A percentile compares a stretch with the other conserved stretches of the same genome.
Conservation (phyloP, 1,140 invertebrate genomes). For the Drosophila fuyamai region DNA sequence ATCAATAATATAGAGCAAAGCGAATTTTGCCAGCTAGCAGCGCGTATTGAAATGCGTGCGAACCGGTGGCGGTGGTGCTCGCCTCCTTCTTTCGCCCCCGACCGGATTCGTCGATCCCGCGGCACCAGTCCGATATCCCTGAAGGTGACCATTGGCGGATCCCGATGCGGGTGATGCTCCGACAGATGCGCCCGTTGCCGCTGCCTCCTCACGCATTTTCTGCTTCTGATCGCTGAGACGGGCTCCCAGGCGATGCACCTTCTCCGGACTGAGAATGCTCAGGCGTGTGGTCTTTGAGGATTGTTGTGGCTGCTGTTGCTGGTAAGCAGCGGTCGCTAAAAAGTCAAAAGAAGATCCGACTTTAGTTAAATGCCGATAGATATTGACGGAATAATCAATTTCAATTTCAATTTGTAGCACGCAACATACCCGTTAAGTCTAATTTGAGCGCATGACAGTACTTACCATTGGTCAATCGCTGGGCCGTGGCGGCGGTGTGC, state of each 20-base stretch:
- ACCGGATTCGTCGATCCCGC: background rate
- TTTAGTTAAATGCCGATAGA: background rate
- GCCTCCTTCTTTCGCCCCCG: constrained; percentile 43
- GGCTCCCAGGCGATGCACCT: constrained; percentile 77
- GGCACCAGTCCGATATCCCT: constrained; percentile 1
- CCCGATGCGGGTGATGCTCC: constrained; percentile 1
- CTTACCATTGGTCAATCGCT: constrained; percentile 53
- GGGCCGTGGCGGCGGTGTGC: constrained; percentile 71
- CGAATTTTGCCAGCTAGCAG: constrained; percentile 36
- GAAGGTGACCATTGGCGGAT: background rate
- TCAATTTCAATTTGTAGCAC: too few relatives aligned
- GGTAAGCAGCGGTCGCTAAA: constrained; percentile 33
- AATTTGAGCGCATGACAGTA: background rate
- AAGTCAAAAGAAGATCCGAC: too few relatives aligned
- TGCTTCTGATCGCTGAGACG: constrained; percentile 77
- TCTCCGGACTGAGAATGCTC: constrained; percentile 80
- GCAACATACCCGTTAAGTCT: background rate
- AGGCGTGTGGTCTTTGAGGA: constrained; percentile 56
- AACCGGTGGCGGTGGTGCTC: constrained; percentile 59
- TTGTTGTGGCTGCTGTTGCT: constrained; percentile 29
- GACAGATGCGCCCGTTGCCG: constrained; percentile 8
- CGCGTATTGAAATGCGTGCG: constrained; percentile 72
- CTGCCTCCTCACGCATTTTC: constrained; percentile 64
- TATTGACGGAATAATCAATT: too few relatives aligned
- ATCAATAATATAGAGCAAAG: background rate